Evolutionary conservation across 1,140 invertebrate species (phyloP), one percentile per base, ranked within the genome.

Genomic region (Lepidurus couesii): DNA sequence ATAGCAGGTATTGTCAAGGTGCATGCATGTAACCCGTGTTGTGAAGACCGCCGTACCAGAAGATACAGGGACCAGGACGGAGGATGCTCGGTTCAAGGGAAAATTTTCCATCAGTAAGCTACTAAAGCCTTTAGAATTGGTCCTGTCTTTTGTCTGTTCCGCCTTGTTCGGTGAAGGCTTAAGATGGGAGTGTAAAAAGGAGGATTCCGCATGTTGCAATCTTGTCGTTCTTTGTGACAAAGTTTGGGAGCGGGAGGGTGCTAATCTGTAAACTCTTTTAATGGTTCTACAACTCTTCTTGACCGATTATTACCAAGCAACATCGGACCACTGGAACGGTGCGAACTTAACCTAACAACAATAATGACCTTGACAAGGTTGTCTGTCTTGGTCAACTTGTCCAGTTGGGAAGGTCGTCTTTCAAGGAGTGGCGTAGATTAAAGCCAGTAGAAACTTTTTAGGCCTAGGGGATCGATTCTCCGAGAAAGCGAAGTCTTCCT

Each of bases 161-260:
- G 21, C 21, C 53, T 21, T 13, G 53, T 65, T 65, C 53, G 53
- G 53, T 13, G 21, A 65, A 65, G 53, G 53, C 53, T 65, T 65
- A 65, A n/a, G 53, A 34, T 34, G 34, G 34, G 34, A 34, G 34
- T 34, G 34, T 34, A 34, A 21, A 65, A 65, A 65, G 21, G 53
- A 65, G 16, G 53, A 65, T n/a, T 65, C 53, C 53, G 16, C 21
- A 65, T 65, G 53, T 65, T 65, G 53, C 21, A 65, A 65, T 65
- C 53, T 65, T 65, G 8, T n/a, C 53, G 8, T 65, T 65, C 53
- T 65, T n/a, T n/a, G 13, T 13, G 53, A 65, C 9, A 7, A 16
- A 16, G 53, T 13, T 47, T 6, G 45, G 1, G 45, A 16, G 45
- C 10, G 45, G 34, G 34, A 34, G 34, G 34, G 4, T 2, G 3